Base-by-base conservation (phyloP, 1,140 invertebrate genomes). In the Ooceraea biroi region DNA sequence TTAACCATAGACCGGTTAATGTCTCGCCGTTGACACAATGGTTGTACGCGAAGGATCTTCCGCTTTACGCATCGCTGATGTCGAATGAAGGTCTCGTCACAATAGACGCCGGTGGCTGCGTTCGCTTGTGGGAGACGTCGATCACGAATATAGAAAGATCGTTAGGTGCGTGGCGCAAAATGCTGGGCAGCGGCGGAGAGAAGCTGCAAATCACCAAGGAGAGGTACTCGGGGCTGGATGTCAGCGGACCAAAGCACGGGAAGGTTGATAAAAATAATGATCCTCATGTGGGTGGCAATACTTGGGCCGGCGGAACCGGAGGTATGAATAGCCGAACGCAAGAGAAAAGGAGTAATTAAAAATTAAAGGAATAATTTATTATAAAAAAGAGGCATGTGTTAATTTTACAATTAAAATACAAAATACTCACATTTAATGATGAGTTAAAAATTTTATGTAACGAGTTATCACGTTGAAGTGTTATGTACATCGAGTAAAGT, bases 251-350 rank as follows among this genome's bases (percentile, higher is more conserved):
- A 0, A 99, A 99, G 91, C 97, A 98, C 93, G 99, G 99, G 3
- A 99, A 99, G 95, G 95, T 98, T 36, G 98, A 99, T 93, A 96
- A 97, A 0, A 97, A 97, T 10, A 97, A 97, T 90, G 96, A 97
- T 61, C 98, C 98, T 0, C 99, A 99, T 95, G 98, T 99, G 73
- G 98, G 98, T 71, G 98, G 99, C 4, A 99, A 99, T 90, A 98
- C 97, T 0, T 99, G 98, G 98, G 98, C 98, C 52, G 98, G 98
- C 10, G 98, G 98, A 46, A 98, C 97, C 55, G 98, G 98, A 63
- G 97, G 97, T 65, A 86, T 17, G 85, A 27, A 44, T 44, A 58
- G 48, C 12, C 12, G 30, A 36, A 41, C 12, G 7, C 7, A 10
- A 65, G 22, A 52, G 30, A 44, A 73, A 19, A 44, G 25, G 1